Conservation (phyloP, 2,888 invertebrate species). For the Eupithecia subumbrata region DNA sequence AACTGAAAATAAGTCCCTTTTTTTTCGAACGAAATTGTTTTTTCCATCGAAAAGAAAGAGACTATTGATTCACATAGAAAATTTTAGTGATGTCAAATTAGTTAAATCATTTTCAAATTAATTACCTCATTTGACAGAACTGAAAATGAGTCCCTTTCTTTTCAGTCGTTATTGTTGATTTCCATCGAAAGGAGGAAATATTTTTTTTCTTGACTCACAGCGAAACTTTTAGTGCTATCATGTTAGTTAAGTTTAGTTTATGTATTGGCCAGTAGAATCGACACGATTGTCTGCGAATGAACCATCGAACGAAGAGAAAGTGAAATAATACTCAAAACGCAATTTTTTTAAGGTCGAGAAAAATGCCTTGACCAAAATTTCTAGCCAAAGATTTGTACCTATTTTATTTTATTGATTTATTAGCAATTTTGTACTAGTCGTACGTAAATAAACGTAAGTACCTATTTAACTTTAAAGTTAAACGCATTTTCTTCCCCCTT, state of each 20-base stretch:
- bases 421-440: constrained; percentile 12
- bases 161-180: too few species aligned
- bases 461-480: not conserved
- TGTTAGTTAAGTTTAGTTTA: not conserved
- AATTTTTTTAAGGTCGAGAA: not conserved
- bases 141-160: not conserved
- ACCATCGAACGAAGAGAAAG: not conserved
- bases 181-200: not conserved
- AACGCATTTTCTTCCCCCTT: not conserved
- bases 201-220: not conserved
- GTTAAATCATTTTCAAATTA: not conserved
- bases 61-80: not conserved
- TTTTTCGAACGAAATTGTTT: not conserved
- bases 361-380: not conserved
- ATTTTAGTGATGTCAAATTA: not conserved
- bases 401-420: not conserved
- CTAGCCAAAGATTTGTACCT: constrained; percentile 10
- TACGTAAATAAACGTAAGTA: not conserved
- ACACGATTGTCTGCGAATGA: not conserved
- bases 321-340: not conserved
- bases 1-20: not conserved
- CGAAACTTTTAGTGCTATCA: not conserved
- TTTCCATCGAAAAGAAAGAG: not conserved
- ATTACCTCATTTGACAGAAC: not conserved
- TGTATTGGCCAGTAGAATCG: not conserved